phyloP scores from a whole-genome alignment of 2,888 invertebrate species.

The Xestia xanthographa region DNA sequence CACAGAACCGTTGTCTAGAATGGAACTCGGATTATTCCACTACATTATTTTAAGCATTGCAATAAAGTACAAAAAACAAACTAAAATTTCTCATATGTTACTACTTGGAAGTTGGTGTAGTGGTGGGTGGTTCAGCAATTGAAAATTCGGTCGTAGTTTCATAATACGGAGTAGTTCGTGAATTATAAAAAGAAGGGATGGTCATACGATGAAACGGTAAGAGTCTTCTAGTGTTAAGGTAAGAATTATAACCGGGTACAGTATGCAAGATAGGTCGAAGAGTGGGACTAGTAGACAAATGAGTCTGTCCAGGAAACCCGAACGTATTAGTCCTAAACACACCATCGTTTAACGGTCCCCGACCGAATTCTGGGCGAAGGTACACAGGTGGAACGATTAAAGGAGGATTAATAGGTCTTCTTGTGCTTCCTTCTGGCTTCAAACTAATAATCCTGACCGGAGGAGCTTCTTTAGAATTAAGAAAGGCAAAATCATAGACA shows the following conservation, averaged over 20 bases:
- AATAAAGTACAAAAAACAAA: conserved; percentile 16
- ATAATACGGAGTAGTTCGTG: conserved; percentile 9
- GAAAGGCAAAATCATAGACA: conserved; percentile 75
- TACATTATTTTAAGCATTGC: background rate
- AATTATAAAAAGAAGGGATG: background rate
- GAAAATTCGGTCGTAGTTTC: background rate
- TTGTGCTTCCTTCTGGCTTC: conserved; percentile 63
- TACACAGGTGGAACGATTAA: conserved; percentile 80
- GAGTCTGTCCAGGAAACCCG: conserved; percentile 60
- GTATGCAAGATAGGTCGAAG: conserved; percentile 1
- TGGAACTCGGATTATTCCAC: background rate
- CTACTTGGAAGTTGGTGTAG: background rate
- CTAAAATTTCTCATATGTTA: background rate
- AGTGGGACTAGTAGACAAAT: conserved; percentile 20
- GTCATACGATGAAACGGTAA: background rate
- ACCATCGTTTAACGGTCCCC: conserved; percentile 66
- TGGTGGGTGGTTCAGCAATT: no score
- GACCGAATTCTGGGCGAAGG: conserved; percentile 64
- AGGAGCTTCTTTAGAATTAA: conserved; percentile 73
- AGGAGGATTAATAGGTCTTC: conserved; percentile 59
- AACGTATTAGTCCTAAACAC: conserved; percentile 63
- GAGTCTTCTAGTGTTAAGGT: background rate
- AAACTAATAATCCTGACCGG: conserved; percentile 75
- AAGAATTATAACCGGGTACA: conserved; percentile 5
- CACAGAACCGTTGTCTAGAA: background rate